Base-by-base conservation (phyloP, 1,140 invertebrate genomes). In the Tribolium castaneum region DNA sequence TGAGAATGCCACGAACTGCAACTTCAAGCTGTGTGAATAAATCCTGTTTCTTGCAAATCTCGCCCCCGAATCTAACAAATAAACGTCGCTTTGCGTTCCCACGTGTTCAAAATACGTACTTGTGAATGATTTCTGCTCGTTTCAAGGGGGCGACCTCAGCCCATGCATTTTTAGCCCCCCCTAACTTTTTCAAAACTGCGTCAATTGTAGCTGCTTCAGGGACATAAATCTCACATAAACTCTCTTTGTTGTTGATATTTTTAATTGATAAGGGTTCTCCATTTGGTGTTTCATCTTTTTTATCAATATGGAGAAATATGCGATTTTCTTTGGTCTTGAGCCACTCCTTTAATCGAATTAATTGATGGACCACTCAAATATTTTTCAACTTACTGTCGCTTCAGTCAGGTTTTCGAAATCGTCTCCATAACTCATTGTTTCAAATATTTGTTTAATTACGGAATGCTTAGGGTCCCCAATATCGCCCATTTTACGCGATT, bases 21-120 rank as follows among this genome's bases (percentile, higher is more conserved):
- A 80, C 72, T 78, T 86, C 84, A 9, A 86, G 73, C 77, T 85
- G 82, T n/a, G 75, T 76, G 66, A 86, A 75, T 12, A 85, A 34
- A n/a, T 81, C 72, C 5, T 59, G 6, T 49, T 82, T 82, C 76
- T 80, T 80, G 52, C 82, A 72, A 12, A 86, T 81, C 66, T 78
- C 78, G 14, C 19, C 52, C 2, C 81, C 80, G 12, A 85, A 81
- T 75, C 83, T 85, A 56, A 54, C 51, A 72, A 82, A 78, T 35
- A 34, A 39, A 45, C 13, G 13, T 16, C 7, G 39, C 73, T 78
- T 54, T 56, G 49, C 72, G 7, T 7, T 70, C 54, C 19, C 50
- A 71, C 14, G 25, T 51, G 30, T 35, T 9, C 34, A 52, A 34
- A 9, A 66, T 54, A 76, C 76, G 72, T 79, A 78, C 77, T 71